These are phyloP conservation scores for Syrrhaptes paradoxus DNA, from an alignment of 2,113 vertebrate genomes.

Conservation along the genomic window DNA sequence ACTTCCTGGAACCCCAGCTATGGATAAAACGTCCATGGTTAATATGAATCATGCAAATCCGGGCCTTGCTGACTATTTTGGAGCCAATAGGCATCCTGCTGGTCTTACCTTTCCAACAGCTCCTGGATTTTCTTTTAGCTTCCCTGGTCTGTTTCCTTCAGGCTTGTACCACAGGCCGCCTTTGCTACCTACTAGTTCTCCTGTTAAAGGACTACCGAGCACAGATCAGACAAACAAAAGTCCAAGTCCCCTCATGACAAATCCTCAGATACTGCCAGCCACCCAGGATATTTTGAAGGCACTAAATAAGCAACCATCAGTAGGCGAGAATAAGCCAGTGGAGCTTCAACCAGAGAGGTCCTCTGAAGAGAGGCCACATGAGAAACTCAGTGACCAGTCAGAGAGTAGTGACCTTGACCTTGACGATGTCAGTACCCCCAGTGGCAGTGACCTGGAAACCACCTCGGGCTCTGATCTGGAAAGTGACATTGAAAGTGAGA, in stretches of 20 bases:
- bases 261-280: constrained; percentile 88
- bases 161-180: constrained; percentile 97
- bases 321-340: constrained; percentile 82
- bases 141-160: constrained; percentile 97
- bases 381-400: constrained; percentile 96
- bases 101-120: constrained; percentile 97
- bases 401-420: constrained; percentile 99
- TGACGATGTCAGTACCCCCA: constrained; percentile 98
- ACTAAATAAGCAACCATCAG: constrained; percentile 87
- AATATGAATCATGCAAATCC: constrained; percentile 91
- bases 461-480: constrained; percentile 97
- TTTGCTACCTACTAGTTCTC: constrained; percentile 91
- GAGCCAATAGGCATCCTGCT: constrained; percentile 92
- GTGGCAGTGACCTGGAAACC: constrained; percentile 97
- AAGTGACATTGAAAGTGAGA: constrained; percentile 98
- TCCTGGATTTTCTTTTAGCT: constrained; percentile 97
- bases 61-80: constrained; percentile 98
- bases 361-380: constrained; percentile 83
- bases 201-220: constrained; percentile 88
- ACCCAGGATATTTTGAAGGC: constrained; percentile 93
- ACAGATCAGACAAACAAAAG: constrained; percentile 86
- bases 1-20: constrained; percentile 89
- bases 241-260: constrained; percentile 90
- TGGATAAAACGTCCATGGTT: constrained; percentile 95
- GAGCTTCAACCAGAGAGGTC: constrained; percentile 83